Evolutionary conservation across 2,888 invertebrate genomes (phyloP), one percentile per base, ranked within the genome.

Genomic region (Thyatira batis): DNA sequence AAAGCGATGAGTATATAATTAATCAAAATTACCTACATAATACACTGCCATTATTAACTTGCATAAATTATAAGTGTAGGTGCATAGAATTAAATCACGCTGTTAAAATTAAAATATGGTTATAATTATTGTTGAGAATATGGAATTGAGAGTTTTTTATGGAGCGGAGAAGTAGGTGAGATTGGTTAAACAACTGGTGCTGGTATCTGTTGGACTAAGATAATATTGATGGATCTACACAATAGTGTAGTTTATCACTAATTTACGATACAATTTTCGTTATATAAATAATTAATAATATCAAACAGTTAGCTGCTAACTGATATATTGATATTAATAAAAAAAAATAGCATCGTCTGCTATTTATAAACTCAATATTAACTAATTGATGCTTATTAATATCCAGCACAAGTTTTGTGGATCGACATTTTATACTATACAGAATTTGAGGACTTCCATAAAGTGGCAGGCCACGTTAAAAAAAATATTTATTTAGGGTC

Each of bases 11-110:
- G 39, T 17, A 39, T 39, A 39, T 23, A 4, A 17, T 11, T 33
- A 33, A 39, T 39, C 17, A 53, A 45, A 52, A 53, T 58, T 62
- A 61, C 56, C 55, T 59, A 68, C 59, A 65, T 65, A 58, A 66
- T 57, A 73, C 80, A 84, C 84, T 84, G 84, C 84, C 84, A 83
- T 83, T 80, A 61, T 72, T 72, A 69, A 75, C 59, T 71, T 73
- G 78, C 77, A 69, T 67, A 58, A 62, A 63, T 55, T 59, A 58
- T 53, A 55, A 62, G 56, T 55, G 53, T 69, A 69, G 65, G 49
- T 63, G 67, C 73, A 33, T 69, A 69, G 63, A 63, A 49, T 54
- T 58, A 52, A 53, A 57, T 65, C 68, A 71, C 67, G 69, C 64
- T 69, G 23, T 33, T 50, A 10, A 49, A 53, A 49, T 45, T 43